Evolutionary conservation across 1,140 invertebrate species (phyloP).

Genomic region (Popillia japonica): DNA sequence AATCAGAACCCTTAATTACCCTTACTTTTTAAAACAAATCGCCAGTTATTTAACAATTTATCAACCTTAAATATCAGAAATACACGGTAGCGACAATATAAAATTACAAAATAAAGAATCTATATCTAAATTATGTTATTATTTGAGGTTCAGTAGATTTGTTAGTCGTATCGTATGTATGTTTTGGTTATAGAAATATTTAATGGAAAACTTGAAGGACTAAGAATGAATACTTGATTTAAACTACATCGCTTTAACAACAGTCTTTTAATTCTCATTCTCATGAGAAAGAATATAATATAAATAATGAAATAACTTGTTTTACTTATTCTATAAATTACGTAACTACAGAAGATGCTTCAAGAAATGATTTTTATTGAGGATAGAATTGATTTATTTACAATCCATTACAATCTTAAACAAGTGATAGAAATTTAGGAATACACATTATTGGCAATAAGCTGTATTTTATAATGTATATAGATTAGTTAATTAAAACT

Average conservation of each 20-base stretch:
- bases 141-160: not conserved
- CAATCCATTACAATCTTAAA: too few relatives aligned
- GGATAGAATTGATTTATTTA: too few relatives aligned
- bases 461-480: too few relatives aligned
- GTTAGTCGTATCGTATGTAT: not conserved
- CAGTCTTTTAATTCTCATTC: slow-evolving; percentile 1
- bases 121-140: slow-evolving; percentile 8
- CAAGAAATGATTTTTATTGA: too few relatives aligned
- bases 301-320: not conserved
- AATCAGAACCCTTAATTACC: not conserved
- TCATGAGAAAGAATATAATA: not conserved
- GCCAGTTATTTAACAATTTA: not conserved
- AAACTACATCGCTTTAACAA: not conserved
- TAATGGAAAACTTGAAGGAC: not conserved
- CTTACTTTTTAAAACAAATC: not conserved
- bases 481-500: too few relatives aligned
- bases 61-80: slow-evolving; percentile 29
- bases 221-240: not conserved
- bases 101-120: not conserved
- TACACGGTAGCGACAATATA: slow-evolving; percentile 33
- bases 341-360: too few relatives aligned
- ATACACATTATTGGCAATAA: too few relatives aligned
- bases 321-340: not conserved
- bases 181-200: slow-evolving; percentile 12
- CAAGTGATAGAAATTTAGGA: too few relatives aligned